These are phyloP conservation scores for Lonchura striata DNA, from an alignment of 2,113 vertebrate genomes.

Conservation along the genomic window DNA sequence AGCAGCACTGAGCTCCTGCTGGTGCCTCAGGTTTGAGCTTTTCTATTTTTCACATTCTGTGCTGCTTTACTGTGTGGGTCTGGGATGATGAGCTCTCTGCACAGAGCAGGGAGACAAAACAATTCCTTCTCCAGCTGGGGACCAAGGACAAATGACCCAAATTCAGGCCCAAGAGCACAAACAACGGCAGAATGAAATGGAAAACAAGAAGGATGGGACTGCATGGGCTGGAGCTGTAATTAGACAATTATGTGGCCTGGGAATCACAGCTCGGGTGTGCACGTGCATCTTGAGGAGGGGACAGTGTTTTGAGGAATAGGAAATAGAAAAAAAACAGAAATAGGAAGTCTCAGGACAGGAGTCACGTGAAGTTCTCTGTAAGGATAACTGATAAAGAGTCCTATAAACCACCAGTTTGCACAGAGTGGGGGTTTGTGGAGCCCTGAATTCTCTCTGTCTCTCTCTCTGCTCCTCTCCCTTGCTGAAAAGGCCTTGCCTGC, in stretches of 20 bases:
- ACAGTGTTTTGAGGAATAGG: neutral
- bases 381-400: neutral
- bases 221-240: too few species aligned
- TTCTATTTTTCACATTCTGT: too few species aligned
- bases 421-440: neutral
- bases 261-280: accelerated
- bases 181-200: too few species aligned
- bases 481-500: neutral
- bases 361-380: accelerated
- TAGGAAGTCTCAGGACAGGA: neutral
- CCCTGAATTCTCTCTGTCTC: neutral
- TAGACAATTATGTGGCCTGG: neutral
- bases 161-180: too few species aligned
- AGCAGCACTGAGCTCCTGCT: neutral
- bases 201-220: too few species aligned
- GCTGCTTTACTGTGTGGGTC: too few species aligned
- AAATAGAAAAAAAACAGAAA: neutral
- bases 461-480: neutral
- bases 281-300: accelerated
- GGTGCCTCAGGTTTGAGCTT: too few species aligned
- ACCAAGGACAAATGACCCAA: too few species aligned
- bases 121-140: too few species aligned
- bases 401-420: neutral
- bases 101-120: too few species aligned
- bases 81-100: too few species aligned